These are phyloP conservation scores for Rhyacichthys aspro DNA, from an alignment of 2,797 vertebrate species.

Conservation along the genomic window DNA sequence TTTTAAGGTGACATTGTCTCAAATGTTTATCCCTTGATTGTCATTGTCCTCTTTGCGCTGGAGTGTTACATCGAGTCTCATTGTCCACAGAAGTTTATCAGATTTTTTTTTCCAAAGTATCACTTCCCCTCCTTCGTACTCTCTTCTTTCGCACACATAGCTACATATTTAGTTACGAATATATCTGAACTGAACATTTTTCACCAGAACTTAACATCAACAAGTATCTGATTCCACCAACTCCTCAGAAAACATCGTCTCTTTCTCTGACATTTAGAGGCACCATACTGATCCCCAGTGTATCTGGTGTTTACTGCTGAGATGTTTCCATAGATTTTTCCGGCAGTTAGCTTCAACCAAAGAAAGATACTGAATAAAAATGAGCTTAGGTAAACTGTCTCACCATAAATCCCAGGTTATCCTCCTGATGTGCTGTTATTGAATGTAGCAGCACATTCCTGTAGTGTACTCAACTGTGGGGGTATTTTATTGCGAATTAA, in stretches of 20 bases:
- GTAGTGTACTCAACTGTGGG: not conserved
- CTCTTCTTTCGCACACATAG: too few species aligned
- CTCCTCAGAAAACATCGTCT: not conserved
- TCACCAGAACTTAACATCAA: too few species aligned
- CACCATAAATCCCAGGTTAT: not conserved
- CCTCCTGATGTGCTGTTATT: not conserved
- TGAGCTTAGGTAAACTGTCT: not conserved
- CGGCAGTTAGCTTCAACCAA: not conserved
- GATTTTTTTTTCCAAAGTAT: too few species aligned
- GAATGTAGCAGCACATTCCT: not conserved
- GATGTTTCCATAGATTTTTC: not conserved
- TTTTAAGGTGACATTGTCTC: too few species aligned
- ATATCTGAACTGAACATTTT: too few species aligned
- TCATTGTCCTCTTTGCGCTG: too few species aligned
- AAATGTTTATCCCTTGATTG: too few species aligned
- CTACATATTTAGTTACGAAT: too few species aligned
- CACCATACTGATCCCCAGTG: not conserved
- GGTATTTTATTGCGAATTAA: constrained; percentile 14
- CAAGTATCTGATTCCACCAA: not conserved
- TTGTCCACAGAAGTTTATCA: too few species aligned
- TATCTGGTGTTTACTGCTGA: constrained; percentile 1
- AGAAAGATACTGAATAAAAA: not conserved
- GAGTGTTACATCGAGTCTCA: too few species aligned
- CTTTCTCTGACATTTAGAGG: not conserved
- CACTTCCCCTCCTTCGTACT: too few species aligned